These are phyloP conservation scores for Dendroctonus ponderosae DNA, from an alignment of 1,140 invertebrate species.

Conservation along the genomic window DNA sequence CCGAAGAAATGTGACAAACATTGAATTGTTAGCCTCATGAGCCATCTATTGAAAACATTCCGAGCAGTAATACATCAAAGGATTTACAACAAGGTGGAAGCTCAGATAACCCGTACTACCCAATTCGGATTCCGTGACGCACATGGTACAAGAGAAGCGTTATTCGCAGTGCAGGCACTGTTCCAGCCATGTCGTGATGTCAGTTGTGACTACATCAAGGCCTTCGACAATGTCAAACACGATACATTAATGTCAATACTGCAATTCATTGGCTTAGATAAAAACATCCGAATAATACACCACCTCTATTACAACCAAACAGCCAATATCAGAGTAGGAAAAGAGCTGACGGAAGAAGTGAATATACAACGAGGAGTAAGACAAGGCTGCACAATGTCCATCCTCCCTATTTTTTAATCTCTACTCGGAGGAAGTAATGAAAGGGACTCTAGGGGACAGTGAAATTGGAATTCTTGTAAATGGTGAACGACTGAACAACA, in stretches of 20 bases:
- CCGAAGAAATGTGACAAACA: background rate
- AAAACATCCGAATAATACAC: background rate
- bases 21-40: background rate
- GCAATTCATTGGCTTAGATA: slow-evolving; percentile 1
- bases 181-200: background rate
- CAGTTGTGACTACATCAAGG: slow-evolving; percentile 1
- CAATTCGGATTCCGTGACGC: slow-evolving; percentile 3
- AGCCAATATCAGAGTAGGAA: slow-evolving; percentile 3
- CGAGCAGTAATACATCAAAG: slow-evolving; percentile 1
- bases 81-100: slow-evolving; percentile 3
- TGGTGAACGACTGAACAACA: background rate
- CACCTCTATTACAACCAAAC: background rate
- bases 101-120: too few relatives aligned
- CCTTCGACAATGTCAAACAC: background rate
- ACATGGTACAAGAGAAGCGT: slow-evolving; percentile 1
- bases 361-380: background rate
- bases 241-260: slow-evolving; percentile 2
- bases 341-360: background rate
- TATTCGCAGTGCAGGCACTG: slow-evolving; percentile 1
- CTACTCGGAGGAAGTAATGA: background rate
- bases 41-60: background rate
- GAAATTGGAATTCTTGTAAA: slow-evolving; percentile 2
- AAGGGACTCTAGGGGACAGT: background rate
- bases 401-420: too few relatives aligned
- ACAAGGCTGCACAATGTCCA: background rate